Base-by-base conservation (phyloP, 64 coral and sea anemone genomes). In the Acropora yongei region DNA sequence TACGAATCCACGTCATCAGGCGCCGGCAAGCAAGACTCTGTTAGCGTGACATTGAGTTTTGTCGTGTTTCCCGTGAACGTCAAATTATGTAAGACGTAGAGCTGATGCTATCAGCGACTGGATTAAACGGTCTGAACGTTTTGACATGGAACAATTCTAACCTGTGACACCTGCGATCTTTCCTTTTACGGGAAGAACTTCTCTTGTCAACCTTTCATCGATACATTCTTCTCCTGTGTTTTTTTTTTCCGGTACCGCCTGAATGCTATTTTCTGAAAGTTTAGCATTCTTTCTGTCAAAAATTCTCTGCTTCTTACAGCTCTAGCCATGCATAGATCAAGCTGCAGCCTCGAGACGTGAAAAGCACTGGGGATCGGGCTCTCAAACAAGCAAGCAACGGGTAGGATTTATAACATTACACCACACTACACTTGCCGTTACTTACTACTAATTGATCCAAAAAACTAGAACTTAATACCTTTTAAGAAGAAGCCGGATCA, bases 221-320 rank as follows among this genome's bases (percentile, higher is more conserved):
- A 83, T 7, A 45, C 43, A 46, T 45, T 67, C 41, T 11, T 66
- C 14, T 42, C 65, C 67, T 45, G 42, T 51, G 40, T 58, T 66
- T 83, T 67, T 45, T 30, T 45, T 57, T 83, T 83, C 16, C 41
- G 79, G 57, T 18, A 41, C 13, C 20, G 57, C 57, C 12, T 13
- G 41, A 41, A 82, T 55, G 5, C 0, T 55, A 55, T 7, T 55
- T 55, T 2, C 5, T 55, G 51, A 55, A 41, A 83, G 58, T 67
- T 44, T 67, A 17, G 43, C 57, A 83, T 83, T 83, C 80, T 83
- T 83, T 67, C 57, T 6, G 20, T 67, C 12, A 17, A 66, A 30
- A 83, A 83, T 66, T 67, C 80, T 45, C 58, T 8, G 16, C 42
- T 14, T 17, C 58, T 6, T 18, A 30, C 30, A 30, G 30, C 53